Conservation (phyloP, 2,888 invertebrate genomes). For the Miltochrista miniata region DNA sequence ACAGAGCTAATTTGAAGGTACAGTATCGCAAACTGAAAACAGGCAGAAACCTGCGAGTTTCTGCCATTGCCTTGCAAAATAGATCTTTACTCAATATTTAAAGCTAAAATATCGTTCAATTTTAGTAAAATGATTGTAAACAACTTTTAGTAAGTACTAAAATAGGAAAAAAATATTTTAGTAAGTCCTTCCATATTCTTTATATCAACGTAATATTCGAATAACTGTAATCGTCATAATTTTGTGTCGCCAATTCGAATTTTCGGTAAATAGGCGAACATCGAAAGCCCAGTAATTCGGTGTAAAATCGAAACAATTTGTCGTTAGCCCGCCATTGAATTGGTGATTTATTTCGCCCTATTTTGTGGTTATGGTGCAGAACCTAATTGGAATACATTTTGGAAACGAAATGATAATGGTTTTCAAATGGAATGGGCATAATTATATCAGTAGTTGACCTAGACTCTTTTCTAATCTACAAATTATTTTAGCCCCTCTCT, state of each 20-base stretch:
- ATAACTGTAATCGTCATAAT: conserved; percentile 58
- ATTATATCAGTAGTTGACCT: background rate
- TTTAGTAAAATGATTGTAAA: no score
- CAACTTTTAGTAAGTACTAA: no score
- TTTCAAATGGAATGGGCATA: background rate
- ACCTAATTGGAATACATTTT: background rate
- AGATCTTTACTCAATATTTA: no score
- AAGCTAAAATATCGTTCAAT: no score
- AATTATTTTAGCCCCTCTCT: no score
- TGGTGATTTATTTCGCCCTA: conserved; percentile 19
- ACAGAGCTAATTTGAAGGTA: no score
- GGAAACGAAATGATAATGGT: background rate
- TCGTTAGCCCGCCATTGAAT: conserved; percentile 24
- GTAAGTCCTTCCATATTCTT: conserved; percentile 6
- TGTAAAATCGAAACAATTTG: conserved; percentile 29
- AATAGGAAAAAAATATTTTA: no score
- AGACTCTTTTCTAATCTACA: no score
- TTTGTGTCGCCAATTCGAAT: conserved; percentile 46
- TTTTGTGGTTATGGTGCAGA: conserved; percentile 8
- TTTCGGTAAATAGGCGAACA: conserved; percentile 46
- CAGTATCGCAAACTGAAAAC: no score
- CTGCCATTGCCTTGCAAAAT: no score
- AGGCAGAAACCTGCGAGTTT: no score
- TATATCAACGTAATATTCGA: conserved; percentile 32
- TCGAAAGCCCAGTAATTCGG: conserved; percentile 23